phyloP scores from a whole-genome alignment of 2,113 vertebrate genomes.

The Triplophysa siluroides region DNA sequence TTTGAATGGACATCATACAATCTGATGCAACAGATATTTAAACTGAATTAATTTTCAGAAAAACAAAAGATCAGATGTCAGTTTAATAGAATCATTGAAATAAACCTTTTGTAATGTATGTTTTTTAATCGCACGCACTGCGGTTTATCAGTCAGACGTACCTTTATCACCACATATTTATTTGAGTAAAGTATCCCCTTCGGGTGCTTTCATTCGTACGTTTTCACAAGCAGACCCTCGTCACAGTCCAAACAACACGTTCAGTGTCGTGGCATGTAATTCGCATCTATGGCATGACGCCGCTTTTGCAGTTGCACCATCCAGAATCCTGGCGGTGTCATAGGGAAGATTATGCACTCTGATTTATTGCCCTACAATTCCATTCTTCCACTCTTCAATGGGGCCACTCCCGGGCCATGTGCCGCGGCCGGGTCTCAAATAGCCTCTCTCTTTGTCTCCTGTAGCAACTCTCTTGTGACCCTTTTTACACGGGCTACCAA shows the following conservation, averaged over 20 bases:
- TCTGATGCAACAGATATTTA: too few species aligned
- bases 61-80: too few species aligned
- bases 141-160: too few species aligned
- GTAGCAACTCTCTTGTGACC: constrained; percentile 50
- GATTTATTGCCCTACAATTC: constrained; percentile 60
- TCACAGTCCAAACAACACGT: constrained; percentile 61
- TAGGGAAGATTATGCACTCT: constrained; percentile 55
- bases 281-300: constrained; percentile 53
- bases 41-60: too few species aligned
- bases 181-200: too few species aligned
- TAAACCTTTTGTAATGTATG: too few species aligned
- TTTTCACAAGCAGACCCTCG: constrained; percentile 40
- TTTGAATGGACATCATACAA: too few species aligned
- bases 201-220: constrained; percentile 38
- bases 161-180: too few species aligned
- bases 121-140: too few species aligned
- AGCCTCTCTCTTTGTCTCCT: constrained; percentile 58
- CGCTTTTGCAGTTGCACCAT: constrained; percentile 41
- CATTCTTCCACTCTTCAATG: constrained; percentile 39
- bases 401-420: constrained; percentile 17
- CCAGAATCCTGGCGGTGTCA: constrained; percentile 29
- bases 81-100: too few species aligned
- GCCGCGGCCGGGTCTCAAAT: constrained; percentile 47
- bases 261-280: constrained; percentile 45
- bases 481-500: constrained; percentile 57